Evolutionary conservation across 30 jellyfish, hydroid and myxozoan species (phyloP), one percentile per base, ranked within the genome.

Genomic region (Aurelia aurita): DNA sequence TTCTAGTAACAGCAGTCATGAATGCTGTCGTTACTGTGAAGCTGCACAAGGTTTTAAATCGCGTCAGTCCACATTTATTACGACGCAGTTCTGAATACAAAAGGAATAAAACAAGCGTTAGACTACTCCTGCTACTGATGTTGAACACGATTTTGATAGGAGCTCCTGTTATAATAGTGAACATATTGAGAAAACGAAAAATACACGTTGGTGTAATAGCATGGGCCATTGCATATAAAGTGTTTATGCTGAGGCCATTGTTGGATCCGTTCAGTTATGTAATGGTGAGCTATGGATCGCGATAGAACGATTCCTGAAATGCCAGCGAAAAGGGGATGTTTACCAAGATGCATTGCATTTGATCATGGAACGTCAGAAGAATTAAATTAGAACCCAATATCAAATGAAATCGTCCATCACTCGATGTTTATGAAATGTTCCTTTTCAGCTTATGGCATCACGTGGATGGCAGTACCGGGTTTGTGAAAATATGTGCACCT

Each of bases 221-320:
- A n/a, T 35, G 19, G 29, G 66, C 68, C 39, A 19, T 70, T 15
- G 16, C 47, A 15, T n/a, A 43, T 27, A 70, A 70, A 45, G 43
- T 70, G 20, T 55, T 70, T 20, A 19, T 70, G 19, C 54, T 70
- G 11, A 51, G 67, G 13, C 82, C 82, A 21, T 28, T 63, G 35
- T 19, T 70, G 26, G 69, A 70, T 58, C 82, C 82, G 20, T 19
- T 70, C 20, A 16, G 68, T 18, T 70, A 70, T 29, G 82, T 70
- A 12, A 20, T 29, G 16, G 34, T 70, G 51, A 5, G 43, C 27
- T 25, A 46, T 45, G 66, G 67, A 10, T 55, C 67, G 29, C 25
- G 67, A 16, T 55, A 39, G 51, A 39, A 9, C 51, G 15, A 39
- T n/a, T n/a, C n/a, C n/a, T n/a, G n/a, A n/a, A n/a, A n/a, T n/a